Base-by-base conservation (phyloP, 2,888 invertebrate genomes). In the Pseudococcus longispinus region DNA sequence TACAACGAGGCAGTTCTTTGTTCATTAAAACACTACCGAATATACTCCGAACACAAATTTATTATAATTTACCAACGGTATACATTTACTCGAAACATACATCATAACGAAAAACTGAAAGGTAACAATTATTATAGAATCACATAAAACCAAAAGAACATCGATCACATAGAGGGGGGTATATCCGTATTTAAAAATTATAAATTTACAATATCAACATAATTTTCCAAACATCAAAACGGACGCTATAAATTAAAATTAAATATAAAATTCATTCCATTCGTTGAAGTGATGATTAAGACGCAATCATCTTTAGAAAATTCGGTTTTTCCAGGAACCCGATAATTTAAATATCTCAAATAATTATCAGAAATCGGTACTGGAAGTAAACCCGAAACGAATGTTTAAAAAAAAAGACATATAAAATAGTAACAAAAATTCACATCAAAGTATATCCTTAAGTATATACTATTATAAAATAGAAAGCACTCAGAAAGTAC, bases 111-210 rank as follows among this genome's bases (percentile, higher is more conserved):
- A 29, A 11, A 70, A 70, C 65, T 29, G 70, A 32, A 70, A 29
- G 70, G 70, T 70, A 70, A 70, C 70, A 70, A 70, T 29, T 15
- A 70, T 29, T 29, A 29, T 29, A 65, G 2, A 70, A 70, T 70
- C 70, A 70, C 70, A 70, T 37, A 37, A 60, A 29, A 70, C 70
- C 70, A 29, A 65, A 60, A 65, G 8, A 70, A 70, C 70, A 70
- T 70, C 18, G 8, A 70, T 70, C 70, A 70, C 70, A 70, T 29
- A 29, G 18, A 26, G 20, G 20, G 37, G 26, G 65, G 32, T 15
- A 5, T 20, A 29, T 26, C 70, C 29, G 29, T 70, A 29, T 3
- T 60, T 60, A 60, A 23, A 60, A 23, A 65, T n/a, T 5, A 65
- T 18, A 2, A 70, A 70, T 70, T 70, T 18, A 29, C 29, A 29